phyloP scores from a whole-genome alignment of 2,797 vertebrate species.

The Hyperoplus immaculatus region DNA sequence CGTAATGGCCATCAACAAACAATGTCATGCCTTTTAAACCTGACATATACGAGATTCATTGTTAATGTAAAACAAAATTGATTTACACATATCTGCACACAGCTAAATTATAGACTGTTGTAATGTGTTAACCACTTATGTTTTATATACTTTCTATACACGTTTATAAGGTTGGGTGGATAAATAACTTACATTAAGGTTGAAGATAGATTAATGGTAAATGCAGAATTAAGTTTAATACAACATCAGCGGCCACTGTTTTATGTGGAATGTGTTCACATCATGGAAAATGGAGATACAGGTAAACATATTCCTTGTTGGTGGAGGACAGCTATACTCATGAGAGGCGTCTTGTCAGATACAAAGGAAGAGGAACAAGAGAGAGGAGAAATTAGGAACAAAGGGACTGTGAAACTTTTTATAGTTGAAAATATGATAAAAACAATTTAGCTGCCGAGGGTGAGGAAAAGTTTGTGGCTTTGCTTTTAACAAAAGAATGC shows the following conservation, averaged over 20 bases:
- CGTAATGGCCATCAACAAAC: not conserved
- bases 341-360: constrained; percentile 44
- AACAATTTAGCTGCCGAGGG: constrained; percentile 37
- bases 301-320: constrained; percentile 24
- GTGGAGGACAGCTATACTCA: constrained; percentile 32
- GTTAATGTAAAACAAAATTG: not conserved
- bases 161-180: not conserved
- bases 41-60: too few relatives aligned
- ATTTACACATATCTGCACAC: not conserved
- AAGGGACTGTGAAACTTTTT: constrained; percentile 49
- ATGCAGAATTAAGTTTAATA: not conserved
- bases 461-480: constrained; percentile 63
- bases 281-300: constrained; percentile 11
- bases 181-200: not conserved
- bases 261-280: not conserved
- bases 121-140: not conserved
- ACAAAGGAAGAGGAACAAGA: constrained; percentile 43
- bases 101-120: not conserved
- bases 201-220: not conserved
- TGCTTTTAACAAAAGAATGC: constrained; percentile 56
- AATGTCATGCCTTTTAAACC: not conserved
- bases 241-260: not conserved
- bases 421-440: constrained; percentile 28
- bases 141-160: not conserved
- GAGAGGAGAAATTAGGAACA: constrained; percentile 1